These are phyloP conservation scores for Panorpa germanica DNA, from an alignment of 2,888 invertebrate species.

Conservation along the genomic window DNA sequence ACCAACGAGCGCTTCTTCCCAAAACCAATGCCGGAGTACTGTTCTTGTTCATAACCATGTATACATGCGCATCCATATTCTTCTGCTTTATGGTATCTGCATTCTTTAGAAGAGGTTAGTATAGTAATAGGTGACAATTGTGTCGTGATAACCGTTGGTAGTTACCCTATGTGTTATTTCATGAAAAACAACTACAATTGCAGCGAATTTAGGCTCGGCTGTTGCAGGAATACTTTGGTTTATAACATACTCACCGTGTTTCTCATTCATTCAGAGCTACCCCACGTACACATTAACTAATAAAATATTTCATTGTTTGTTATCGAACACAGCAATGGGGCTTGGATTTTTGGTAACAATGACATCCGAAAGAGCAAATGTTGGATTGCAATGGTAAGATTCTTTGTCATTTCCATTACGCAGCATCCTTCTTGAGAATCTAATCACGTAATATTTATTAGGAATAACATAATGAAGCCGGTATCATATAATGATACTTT, in stretches of 20 bases:
- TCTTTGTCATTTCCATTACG: too few relatives aligned
- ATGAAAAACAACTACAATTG: conserved; percentile 15
- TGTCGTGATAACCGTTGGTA: neutral
- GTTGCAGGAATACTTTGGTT: conserved; percentile 64
- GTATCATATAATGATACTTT: conserved; percentile 47
- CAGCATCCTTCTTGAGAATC: too few relatives aligned
- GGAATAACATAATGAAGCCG: conserved; percentile 35
- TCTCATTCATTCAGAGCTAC: conserved; percentile 45
- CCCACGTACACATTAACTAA: conserved; percentile 33
- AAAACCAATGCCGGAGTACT: conserved; percentile 45
- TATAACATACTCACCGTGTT: conserved; percentile 49
- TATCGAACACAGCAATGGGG: conserved; percentile 65
- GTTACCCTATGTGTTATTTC: neutral
- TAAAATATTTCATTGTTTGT: conserved; percentile 44
- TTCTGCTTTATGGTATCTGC: conserved; percentile 66
- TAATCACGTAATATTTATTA: too few relatives aligned
- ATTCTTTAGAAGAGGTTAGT: conserved; percentile 64
- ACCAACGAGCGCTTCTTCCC: too few relatives aligned
- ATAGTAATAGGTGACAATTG: too few relatives aligned
- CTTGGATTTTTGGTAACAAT: conserved; percentile 57
- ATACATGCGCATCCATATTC: conserved; percentile 46
- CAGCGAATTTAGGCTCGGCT: conserved; percentile 62
- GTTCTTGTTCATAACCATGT: conserved; percentile 50
- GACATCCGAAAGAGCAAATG: conserved; percentile 49
- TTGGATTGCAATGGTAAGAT: conserved; percentile 33